These are phyloP conservation scores for Plagodis pulveraria DNA, from an alignment of 2,888 invertebrate genomes.

Conservation along the genomic window DNA sequence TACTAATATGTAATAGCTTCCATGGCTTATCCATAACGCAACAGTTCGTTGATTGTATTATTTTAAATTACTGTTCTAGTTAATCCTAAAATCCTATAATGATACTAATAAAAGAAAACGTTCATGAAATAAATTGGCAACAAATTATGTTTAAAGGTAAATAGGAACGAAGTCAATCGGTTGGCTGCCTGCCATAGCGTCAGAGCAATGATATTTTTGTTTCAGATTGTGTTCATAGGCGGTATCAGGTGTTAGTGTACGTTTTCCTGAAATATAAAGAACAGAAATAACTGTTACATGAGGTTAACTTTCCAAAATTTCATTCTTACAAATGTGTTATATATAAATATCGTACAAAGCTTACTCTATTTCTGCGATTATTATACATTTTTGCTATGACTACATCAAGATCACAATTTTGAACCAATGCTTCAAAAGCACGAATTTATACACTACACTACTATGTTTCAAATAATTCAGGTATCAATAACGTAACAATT, in stretches of 20 bases:
- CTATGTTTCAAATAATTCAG: neutral
- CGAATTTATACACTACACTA: neutral
- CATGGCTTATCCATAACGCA: neutral
- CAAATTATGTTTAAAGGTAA: slow-evolving; percentile 44
- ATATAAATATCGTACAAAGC: too few species aligned
- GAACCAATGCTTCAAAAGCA: too few species aligned
- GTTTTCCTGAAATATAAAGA: neutral
- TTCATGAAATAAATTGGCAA: slow-evolving; percentile 49
- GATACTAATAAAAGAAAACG: neutral
- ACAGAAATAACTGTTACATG: too few species aligned
- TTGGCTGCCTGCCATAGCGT: slow-evolving; percentile 53
- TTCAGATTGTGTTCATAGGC: slow-evolving; percentile 25
- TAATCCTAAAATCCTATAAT: neutral
- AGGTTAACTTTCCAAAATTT: too few species aligned
- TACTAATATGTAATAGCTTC: too few species aligned
- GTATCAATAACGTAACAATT: too few species aligned
- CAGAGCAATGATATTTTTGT: slow-evolving; percentile 27
- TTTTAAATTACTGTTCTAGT: neutral
- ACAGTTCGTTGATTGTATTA: neutral
- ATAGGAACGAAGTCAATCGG: slow-evolving; percentile 44
- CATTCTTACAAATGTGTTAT: too few species aligned
- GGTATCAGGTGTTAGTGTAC: slow-evolving; percentile 19
- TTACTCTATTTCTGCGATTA: too few species aligned
- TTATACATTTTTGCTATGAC: too few species aligned
- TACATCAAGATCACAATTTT: too few species aligned